Percentiles rank a stretch among this genome's conserved stretches.
These are phyloP conservation scores for Eupithecia insigniata DNA, from an alignment of 2,888 invertebrate genomes.

Conservation along the genomic window DNA sequence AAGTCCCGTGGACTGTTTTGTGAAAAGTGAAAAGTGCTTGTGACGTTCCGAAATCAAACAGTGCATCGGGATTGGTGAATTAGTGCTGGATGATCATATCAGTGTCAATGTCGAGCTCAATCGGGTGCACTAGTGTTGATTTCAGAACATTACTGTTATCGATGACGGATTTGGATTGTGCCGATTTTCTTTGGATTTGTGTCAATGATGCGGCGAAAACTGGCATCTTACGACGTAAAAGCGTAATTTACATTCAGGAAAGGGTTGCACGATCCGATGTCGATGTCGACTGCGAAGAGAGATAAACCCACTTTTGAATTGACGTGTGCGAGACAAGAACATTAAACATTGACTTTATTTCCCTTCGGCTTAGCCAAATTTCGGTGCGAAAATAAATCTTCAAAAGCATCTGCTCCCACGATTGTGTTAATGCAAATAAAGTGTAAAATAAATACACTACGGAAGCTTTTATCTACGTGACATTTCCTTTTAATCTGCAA, in stretches of 20 bases:
- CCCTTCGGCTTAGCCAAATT: neutral
- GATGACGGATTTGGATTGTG: slow-evolving; percentile 35
- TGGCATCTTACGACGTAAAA: slow-evolving; percentile 25
- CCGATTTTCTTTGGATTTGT: slow-evolving; percentile 28
- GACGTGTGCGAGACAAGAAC: slow-evolving; percentile 28
- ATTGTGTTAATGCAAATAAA: neutral
- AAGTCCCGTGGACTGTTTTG: slow-evolving; percentile 66
- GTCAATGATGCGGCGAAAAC: slow-evolving; percentile 26
- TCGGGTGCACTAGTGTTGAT: slow-evolving; percentile 50
- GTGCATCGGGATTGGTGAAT: slow-evolving; percentile 54
- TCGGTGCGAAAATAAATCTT: neutral
- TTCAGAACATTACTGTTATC: slow-evolving; percentile 44
- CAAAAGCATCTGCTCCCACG: neutral
- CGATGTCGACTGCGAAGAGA: slow-evolving; percentile 34
- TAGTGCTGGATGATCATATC: slow-evolving; percentile 39
- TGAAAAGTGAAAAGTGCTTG: slow-evolving; percentile 70
- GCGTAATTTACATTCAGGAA: slow-evolving; percentile 38
- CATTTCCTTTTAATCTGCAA: neutral
- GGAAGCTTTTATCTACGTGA: neutral
- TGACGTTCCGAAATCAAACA: slow-evolving; percentile 76
- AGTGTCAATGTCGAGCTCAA: slow-evolving; percentile 35
- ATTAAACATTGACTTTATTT: slow-evolving; percentile 17
- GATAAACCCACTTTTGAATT: slow-evolving; percentile 42
- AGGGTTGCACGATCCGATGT: slow-evolving; percentile 41
- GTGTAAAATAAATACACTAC: neutral